Evolutionary conservation across 1,140 invertebrate genomes (phyloP), one percentile per base, ranked within the genome.

Genomic region (Latrodectus geometricus): DNA sequence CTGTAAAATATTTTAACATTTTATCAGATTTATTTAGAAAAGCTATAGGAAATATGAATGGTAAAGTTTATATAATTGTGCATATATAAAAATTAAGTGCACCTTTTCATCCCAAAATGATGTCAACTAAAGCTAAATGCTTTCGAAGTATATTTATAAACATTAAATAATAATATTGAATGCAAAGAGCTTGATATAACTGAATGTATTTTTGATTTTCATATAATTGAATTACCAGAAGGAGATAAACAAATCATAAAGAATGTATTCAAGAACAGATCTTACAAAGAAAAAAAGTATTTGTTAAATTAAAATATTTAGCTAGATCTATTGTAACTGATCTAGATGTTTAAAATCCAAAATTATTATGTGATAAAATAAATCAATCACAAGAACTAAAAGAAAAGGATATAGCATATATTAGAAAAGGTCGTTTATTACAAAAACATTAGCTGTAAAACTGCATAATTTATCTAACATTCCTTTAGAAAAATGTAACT

Each of bases 1-100:
- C 23, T 48, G 56, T 61, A 77, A 20, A 66, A 65, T 66, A 65
- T 65, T 21, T 61, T 77, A 65, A 66, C 48, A 77, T 48, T 65
- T 48, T 77, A 65, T 48, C 4, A 35, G 14, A 65, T 77, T 65
- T 77, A 8, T 66, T 65, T 65, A 77, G 56, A 77, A 77, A 35
- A 48, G 0, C 56, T 2, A 23, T 65, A 12, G 23, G 21, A n/a
- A 77, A 65, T 56, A 77, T 77, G 0, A 7, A 17, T 9, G 75
- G 20, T 9, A 48, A n/a, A 17, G 23, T 77, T 8, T 11, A 65
- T 77, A 65, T 77, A 56, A 9, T 49, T n/a, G 65, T 9, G 9
- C 23, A 48, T 65, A 77, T 48, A 61, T 54, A 52, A n/a, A 9
- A 66, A 23, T 61, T 49, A 49, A 66, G 0, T 77, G 4, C 52